Evolutionary conservation across 2,797 vertebrate genomes (phyloP).

Genomic region (Siniperca obscura): DNA sequence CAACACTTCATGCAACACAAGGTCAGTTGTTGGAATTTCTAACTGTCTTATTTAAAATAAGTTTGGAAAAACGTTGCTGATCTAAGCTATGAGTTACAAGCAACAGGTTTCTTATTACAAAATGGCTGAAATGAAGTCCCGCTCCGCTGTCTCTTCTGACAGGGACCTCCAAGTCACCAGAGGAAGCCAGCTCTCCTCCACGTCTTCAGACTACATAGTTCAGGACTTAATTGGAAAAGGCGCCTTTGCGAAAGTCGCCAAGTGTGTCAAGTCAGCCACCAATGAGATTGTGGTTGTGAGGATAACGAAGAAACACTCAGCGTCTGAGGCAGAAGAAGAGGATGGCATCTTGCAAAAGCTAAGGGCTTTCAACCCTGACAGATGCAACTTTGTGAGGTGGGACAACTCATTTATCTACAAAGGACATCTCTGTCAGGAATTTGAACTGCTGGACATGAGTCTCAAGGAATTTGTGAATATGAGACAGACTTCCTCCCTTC

Average conservation of each 20-base stretch:
- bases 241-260: background rate
- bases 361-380: background rate
- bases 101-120: background rate
- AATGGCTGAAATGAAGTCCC: background rate
- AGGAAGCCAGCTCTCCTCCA: background rate
- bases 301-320: background rate
- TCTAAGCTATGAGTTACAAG: background rate
- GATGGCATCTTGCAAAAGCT: background rate
- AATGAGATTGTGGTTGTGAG: background rate
- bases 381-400: background rate
- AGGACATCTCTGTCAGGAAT: background rate
- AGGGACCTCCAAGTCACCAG: background rate
- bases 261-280: conserved; percentile 1
- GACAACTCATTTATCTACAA: background rate
- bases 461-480: conserved; percentile 1
- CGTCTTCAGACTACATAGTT: background rate
- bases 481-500: background rate
- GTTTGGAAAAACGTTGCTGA: background rate
- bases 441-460: background rate
- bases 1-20: background rate
- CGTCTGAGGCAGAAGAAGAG: background rate
- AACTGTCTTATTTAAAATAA: background rate
- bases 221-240: background rate
- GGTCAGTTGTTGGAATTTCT: background rate
- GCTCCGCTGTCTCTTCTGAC: background rate